These are phyloP conservation scores for Ranitomeya imitator DNA, from an alignment of 2,113 vertebrate species.

Conservation along the genomic window DNA sequence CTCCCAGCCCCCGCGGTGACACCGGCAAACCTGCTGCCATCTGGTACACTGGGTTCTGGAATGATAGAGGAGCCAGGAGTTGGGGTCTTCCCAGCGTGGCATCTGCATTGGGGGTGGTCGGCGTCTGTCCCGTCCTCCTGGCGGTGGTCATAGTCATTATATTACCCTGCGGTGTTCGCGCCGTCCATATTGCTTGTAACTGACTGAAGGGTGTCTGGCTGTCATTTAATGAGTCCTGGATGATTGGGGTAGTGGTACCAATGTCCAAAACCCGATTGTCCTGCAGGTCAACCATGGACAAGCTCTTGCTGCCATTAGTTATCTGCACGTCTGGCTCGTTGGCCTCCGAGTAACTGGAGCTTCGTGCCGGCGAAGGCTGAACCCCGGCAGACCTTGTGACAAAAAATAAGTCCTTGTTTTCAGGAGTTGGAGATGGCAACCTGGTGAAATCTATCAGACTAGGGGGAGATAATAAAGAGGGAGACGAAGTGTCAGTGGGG, in stretches of 20 bases:
- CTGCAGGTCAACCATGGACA: conserved; percentile 98
- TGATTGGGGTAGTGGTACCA: conserved; percentile 65
- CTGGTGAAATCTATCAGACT: conserved; percentile 98
- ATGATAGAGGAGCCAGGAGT: conserved; percentile 91
- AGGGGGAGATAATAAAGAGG: conserved; percentile 74
- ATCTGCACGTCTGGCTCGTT: conserved; percentile 93
- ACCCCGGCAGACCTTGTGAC: conserved; percentile 94
- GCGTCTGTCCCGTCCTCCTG: conserved; percentile 83
- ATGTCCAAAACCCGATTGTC: conserved; percentile 86
- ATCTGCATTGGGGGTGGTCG: conserved; percentile 79
- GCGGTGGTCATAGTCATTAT: conserved; percentile 81
- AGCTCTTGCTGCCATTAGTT: conserved; percentile 93
- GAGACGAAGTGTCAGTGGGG: conserved; percentile 74
- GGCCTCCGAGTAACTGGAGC: conserved; percentile 97
- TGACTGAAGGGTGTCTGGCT: conserved; percentile 73
- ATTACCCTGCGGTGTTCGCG: conserved; percentile 77
- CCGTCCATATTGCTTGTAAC: conserved; percentile 78
- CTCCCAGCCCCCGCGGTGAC: conserved; percentile 86
- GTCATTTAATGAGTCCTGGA: conserved; percentile 76
- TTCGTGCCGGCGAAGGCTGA: conserved; percentile 94
- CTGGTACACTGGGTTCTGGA: conserved; percentile 98
- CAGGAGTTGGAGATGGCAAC: conserved; percentile 96
- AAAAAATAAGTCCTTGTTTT: conserved; percentile 99
- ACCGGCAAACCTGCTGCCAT: conserved; percentile 94
- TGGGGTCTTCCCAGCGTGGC: conserved; percentile 84